Conservation (phyloP, 2,888 invertebrate genomes). For the Sinhomidia bicolor region DNA sequence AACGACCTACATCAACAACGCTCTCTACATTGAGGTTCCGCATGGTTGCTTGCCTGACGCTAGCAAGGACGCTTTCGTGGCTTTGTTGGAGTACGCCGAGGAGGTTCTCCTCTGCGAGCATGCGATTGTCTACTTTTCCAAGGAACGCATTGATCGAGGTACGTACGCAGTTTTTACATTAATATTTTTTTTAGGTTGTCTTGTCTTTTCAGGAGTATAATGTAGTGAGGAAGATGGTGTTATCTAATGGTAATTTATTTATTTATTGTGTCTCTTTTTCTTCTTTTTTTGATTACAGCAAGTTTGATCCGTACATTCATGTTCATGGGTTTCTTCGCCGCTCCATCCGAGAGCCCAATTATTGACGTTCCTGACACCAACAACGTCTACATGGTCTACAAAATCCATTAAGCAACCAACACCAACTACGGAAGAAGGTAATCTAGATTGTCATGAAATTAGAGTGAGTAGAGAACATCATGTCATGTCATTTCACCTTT, state of each 20-base stretch:
- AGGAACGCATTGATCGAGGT: constrained; percentile 91
- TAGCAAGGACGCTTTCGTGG: constrained; percentile 97
- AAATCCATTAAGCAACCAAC: constrained; percentile 81
- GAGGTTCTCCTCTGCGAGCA: constrained; percentile 92
- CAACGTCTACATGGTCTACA: constrained; percentile 86
- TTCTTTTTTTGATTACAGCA: constrained; percentile 82
- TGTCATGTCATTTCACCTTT: constrained; percentile 22
- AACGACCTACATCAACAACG: constrained; percentile 89
- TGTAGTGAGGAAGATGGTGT: too few species aligned
- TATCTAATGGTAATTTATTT: too few species aligned
- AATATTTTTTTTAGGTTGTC: neutral
- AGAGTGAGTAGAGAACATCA: neutral
- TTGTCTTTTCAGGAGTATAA: too few species aligned
- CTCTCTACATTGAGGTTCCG: constrained; percentile 94
- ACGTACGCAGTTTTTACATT: too few species aligned
- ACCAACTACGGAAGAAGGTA: neutral
- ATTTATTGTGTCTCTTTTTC: neutral
- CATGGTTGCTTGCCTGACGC: constrained; percentile 92
- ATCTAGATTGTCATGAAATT: constrained; percentile 1
- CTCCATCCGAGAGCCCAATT: constrained; percentile 91
- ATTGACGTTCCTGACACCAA: constrained; percentile 87
- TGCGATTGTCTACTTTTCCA: constrained; percentile 91
- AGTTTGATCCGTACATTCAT: constrained; percentile 96
- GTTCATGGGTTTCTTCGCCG: constrained; percentile 96
- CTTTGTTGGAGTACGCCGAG: constrained; percentile 97